phyloP scores from a whole-genome alignment of 2,888 invertebrate species.

The Erebia aethiops region DNA sequence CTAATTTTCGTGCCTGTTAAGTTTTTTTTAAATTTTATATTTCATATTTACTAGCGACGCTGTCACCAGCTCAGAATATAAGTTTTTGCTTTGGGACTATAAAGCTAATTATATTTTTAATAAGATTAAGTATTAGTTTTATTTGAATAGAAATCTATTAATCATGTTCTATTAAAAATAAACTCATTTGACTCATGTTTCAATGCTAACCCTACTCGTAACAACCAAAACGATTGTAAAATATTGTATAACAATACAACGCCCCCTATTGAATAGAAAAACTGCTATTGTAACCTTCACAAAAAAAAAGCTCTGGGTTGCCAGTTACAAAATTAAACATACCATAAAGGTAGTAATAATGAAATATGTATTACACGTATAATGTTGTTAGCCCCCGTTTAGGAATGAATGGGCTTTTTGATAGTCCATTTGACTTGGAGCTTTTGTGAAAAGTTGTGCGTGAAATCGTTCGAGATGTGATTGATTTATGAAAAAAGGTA shows the following conservation, averaged over 20 bases:
- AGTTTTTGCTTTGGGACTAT: too few relatives aligned
- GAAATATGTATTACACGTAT: constrained; percentile 83
- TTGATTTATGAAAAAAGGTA: constrained; percentile 63
- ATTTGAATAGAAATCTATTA: too few relatives aligned
- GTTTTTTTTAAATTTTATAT: too few relatives aligned
- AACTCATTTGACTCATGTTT: not conserved
- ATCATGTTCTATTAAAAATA: not conserved
- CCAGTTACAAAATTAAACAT: constrained; percentile 77
- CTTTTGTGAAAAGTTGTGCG: constrained; percentile 74
- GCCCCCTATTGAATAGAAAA: constrained; percentile 71
- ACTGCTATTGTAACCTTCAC: constrained; percentile 60
- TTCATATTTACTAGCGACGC: too few relatives aligned
- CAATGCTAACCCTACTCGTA: constrained; percentile 39
- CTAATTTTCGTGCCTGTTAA: too few relatives aligned
- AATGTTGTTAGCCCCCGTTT: constrained; percentile 80
- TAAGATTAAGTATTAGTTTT: too few relatives aligned
- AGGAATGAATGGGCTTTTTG: constrained; percentile 67
- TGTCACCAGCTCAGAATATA: too few relatives aligned
- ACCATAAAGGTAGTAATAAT: constrained; percentile 79
- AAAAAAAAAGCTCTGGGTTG: constrained; percentile 67
- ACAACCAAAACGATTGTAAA: constrained; percentile 58
- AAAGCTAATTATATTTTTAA: too few relatives aligned
- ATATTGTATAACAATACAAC: constrained; percentile 79
- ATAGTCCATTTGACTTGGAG: constrained; percentile 75
- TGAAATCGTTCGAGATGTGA: constrained; percentile 76